Conservation (phyloP, 2,797 vertebrate genomes). For the Enteromius thamalakanensis region DNA sequence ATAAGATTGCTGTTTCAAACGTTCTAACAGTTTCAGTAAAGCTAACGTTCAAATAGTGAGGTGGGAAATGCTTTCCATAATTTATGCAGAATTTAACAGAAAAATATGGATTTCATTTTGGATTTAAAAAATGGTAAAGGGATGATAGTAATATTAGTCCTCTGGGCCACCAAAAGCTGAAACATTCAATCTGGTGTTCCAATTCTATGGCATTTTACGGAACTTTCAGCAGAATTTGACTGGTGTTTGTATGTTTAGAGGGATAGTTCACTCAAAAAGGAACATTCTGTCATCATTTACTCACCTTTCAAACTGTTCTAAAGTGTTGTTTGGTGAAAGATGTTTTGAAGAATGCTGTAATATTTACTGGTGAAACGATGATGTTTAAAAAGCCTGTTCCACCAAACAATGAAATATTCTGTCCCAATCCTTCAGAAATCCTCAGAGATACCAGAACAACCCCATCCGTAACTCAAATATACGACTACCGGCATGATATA, state of each 20-base stretch:
- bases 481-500: conserved; percentile 9
- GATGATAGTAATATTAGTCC: not conserved
- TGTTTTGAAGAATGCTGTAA: not conserved
- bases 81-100: not conserved
- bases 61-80: not conserved
- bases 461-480: not conserved
- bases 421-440: not conserved
- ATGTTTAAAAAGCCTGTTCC: not conserved
- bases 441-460: not conserved
- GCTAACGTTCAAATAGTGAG: not conserved
- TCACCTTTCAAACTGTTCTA: not conserved
- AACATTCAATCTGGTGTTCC: not conserved
- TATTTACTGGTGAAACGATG: not conserved
- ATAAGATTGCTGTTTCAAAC: not conserved
- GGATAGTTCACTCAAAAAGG: not conserved
- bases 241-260: not conserved
- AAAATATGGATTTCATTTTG: not conserved
- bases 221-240: not conserved
- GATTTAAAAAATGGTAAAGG: not conserved
- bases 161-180: not conserved
- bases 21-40: conserved; percentile 17
- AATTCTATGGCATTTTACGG: not conserved
- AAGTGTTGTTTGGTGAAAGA: not conserved
- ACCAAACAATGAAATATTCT: not conserved
- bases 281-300: not conserved